Base-by-base conservation (phyloP, 2,888 invertebrate genomes). In the Sinodicranocentrus sp. region DNA sequence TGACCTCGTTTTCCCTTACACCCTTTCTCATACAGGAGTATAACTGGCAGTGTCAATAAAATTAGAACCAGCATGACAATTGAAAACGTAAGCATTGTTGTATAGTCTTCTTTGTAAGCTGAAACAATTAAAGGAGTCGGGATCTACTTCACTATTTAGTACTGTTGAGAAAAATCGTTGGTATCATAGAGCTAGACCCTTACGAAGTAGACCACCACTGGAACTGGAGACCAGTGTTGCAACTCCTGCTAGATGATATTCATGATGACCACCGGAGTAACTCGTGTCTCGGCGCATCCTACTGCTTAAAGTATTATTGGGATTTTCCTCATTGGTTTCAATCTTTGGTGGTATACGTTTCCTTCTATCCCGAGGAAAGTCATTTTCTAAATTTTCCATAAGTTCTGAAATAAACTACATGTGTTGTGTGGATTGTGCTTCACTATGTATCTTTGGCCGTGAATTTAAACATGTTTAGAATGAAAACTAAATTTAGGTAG, bases 1-100 rank as follows among this genome's bases (percentile, higher is more conserved):
- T 68, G 77, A 77, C 77, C 77, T 77, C 77, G 39, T 68, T 44
- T 68, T 15, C 43, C 10, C 15, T 57, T 44, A 21, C 8, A 57
- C 77, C 77, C 15, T 0, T 57, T 68, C 26, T 68, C 68, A 3
- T 5, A 19, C 1, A 59, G 19, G 0, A 68, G 26, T 1, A 77
- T 17, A 10, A 44, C 5, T 8, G 77, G 77, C 1, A 68, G 19
- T 0, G 68, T 44, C 10, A 77, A 19, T 6, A 59, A 17, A 13
- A 70, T 39, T 0, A 57, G n/a, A 5, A 33, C 26, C 1, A 77
- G 15, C 77, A 77, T 68, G 8, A 43, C 19, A 13, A 17, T 21
- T 0, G 68, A 77, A 26, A 77, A 68, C 1, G 28, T 59, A 2
- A 68, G 3, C 68, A 77, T 26, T 6, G 68, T 44, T 6, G 57